Base-by-base conservation (phyloP, 2,888 invertebrate species). In the Allolobophora icterica region DNA sequence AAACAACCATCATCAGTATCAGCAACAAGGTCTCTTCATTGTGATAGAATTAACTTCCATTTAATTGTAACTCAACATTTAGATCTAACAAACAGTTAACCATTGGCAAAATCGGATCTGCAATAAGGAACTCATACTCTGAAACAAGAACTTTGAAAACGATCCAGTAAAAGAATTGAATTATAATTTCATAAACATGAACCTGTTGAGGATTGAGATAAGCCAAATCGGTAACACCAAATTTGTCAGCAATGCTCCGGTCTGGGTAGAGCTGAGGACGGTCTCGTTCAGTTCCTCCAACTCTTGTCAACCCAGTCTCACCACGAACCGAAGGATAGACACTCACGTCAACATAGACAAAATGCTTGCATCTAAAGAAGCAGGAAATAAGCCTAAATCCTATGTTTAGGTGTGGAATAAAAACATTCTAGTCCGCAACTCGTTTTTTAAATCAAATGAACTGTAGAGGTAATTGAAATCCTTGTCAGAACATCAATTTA, bases 241-340 rank as follows among this genome's bases (percentile, higher is more conserved):
- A 96, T 92, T 97, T 96, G 90, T 96, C 95, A 19, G 97, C 95
- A 42, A 94, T 92, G 13, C 93, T 92, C 11, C 92, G 87, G 91
- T 95, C 93, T 4, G 93, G 93, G 91, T 93, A 95, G 90, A 94
- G 93, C 92, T 93, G 94, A 21, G 94, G 94, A 30, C 91, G 91
- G 94, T 93, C 93, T 21, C 94, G 94, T 21, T 87, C 87, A 2
- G 94, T 93, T 38, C 96, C 95, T 17, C 96, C 96, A 0, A 96
- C 95, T 38, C 95, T 95, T 0, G 96, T 94, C 92, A 96, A 97
- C 0, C 96, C 97, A 0, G 96, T 96, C 8, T 96, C 96, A 0
- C 97, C 97, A 34, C 94, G 92, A 0, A 97, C 97, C 21, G 92
- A 92, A 0, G 98, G 96, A 94, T 99, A 99, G 0, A 97, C 96